phyloP scores from a whole-genome alignment of 1,140 invertebrate species.

The Diorhabda elongata region DNA sequence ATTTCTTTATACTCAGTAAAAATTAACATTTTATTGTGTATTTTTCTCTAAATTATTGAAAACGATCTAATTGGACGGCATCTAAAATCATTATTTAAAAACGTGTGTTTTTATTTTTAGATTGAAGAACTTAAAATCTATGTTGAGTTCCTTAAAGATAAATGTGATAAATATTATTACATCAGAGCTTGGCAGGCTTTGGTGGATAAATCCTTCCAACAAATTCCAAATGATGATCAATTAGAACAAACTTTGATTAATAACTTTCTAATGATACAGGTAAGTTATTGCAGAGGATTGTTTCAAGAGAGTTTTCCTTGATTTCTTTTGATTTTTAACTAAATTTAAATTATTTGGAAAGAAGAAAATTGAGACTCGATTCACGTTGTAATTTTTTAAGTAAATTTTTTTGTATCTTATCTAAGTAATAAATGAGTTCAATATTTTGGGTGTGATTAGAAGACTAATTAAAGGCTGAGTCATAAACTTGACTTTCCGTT shows the following conservation, averaged over 20 bases:
- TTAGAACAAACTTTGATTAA: conserved; percentile 10
- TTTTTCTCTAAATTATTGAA: neutral
- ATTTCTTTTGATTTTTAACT: too few relatives aligned
- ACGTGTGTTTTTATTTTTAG: conserved; percentile 16
- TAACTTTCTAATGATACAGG: conserved; percentile 19
- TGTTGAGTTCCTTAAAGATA: conserved; percentile 31
- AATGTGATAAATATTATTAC: conserved; percentile 26
- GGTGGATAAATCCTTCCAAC: conserved; percentile 29
- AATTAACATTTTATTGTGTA: too few relatives aligned
- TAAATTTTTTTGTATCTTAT: too few relatives aligned
- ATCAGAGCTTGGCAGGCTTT: conserved; percentile 37
- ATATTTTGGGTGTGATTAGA: too few relatives aligned
- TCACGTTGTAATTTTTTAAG: too few relatives aligned
- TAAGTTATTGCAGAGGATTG: neutral
- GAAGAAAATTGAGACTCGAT: too few relatives aligned
- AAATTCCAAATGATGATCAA: conserved; percentile 12
- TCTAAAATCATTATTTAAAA: neutral
- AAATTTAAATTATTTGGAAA: too few relatives aligned
- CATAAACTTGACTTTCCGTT: too few relatives aligned
- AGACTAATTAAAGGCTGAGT: too few relatives aligned
- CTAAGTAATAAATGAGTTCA: too few relatives aligned
- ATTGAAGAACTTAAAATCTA: conserved; percentile 29
- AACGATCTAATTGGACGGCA: neutral
- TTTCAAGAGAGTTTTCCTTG: too few relatives aligned
- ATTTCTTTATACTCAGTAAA: too few relatives aligned